phyloP scores from a whole-genome alignment of 2,797 vertebrate genomes.

The Danio choprae region DNA sequence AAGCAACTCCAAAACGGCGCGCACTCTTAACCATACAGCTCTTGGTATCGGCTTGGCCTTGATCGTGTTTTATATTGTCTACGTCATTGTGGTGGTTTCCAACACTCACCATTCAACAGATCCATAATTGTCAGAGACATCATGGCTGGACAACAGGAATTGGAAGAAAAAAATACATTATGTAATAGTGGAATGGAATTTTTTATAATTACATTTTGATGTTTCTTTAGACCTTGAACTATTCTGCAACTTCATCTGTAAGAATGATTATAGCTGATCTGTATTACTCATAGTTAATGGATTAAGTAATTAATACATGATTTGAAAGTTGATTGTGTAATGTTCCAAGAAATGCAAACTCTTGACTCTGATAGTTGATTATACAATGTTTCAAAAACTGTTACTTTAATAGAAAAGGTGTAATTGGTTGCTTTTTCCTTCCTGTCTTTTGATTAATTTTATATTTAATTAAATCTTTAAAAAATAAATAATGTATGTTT shows the following conservation, averaged over 20 bases:
- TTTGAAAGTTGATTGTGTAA: background rate
- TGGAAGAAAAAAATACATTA: background rate
- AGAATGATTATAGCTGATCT: background rate
- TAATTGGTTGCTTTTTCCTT: background rate
- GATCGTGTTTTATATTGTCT: background rate
- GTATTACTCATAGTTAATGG: background rate
- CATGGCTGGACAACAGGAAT: background rate
- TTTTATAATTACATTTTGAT: background rate
- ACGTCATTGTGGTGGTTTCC: background rate
- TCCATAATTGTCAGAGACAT: background rate
- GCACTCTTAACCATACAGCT: slow-evolving; percentile 45
- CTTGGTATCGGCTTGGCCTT: slow-evolving; percentile 2
- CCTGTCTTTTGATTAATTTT: background rate
- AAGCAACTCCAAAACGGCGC: slow-evolving; percentile 42
- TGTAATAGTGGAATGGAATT: background rate
- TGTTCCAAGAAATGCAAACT: background rate
- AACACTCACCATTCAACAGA: background rate
- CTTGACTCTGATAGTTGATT: too few relatives aligned
- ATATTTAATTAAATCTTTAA: background rate
- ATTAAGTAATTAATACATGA: background rate
- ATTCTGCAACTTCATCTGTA: background rate
- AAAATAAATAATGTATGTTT: too few relatives aligned
- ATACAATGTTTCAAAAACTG: too few relatives aligned
- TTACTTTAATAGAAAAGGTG: background rate
- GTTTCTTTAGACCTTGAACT: background rate